Evolutionary conservation across 2,797 vertebrate genomes (phyloP).

Genomic region (Yasuhikotakia modesta): DNA sequence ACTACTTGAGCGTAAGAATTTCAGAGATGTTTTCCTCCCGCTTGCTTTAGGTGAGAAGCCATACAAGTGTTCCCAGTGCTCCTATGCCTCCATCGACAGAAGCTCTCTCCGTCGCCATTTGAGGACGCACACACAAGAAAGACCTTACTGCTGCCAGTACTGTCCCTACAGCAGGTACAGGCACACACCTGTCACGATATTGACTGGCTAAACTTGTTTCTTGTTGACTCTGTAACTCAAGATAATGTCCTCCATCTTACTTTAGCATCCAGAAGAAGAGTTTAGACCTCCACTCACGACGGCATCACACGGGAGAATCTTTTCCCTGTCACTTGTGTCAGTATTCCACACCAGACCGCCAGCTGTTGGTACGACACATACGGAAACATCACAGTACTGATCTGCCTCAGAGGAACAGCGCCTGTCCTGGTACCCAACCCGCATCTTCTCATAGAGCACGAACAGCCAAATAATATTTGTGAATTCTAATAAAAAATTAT

Average conservation of each 20-base stretch:
- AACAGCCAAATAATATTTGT: slow-evolving; percentile 45
- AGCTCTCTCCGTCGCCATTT: slow-evolving; percentile 73
- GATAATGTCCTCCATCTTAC: background rate
- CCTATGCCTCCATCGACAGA: slow-evolving; percentile 75
- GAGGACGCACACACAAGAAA: slow-evolving; percentile 70
- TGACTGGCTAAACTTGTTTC: slow-evolving; percentile 4
- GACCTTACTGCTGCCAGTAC: slow-evolving; percentile 69
- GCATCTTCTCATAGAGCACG: slow-evolving; percentile 30
- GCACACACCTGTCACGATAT: slow-evolving; percentile 21
- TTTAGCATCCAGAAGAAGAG: slow-evolving; percentile 82
- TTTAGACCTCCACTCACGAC: slow-evolving; percentile 73
- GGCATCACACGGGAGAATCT: slow-evolving; percentile 73
- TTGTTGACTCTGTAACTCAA: background rate
- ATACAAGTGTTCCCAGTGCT: slow-evolving; percentile 71
- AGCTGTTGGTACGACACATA: slow-evolving; percentile 70
- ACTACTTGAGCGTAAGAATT: slow-evolving; percentile 28
- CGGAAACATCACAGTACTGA: slow-evolving; percentile 69
- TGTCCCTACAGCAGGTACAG: slow-evolving; percentile 74
- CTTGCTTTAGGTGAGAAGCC: slow-evolving; percentile 74
- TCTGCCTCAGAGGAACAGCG: slow-evolving; percentile 20
- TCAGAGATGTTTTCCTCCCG: slow-evolving; percentile 24
- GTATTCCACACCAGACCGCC: slow-evolving; percentile 73
- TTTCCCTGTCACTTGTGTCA: slow-evolving; percentile 74
- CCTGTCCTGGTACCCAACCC: background rate
- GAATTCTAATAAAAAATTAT: slow-evolving; percentile 10